Evolutionary conservation across 2,888 invertebrate species (phyloP), one percentile per base, ranked within the genome.

Genomic region (Eupithecia dodoneata): DNA sequence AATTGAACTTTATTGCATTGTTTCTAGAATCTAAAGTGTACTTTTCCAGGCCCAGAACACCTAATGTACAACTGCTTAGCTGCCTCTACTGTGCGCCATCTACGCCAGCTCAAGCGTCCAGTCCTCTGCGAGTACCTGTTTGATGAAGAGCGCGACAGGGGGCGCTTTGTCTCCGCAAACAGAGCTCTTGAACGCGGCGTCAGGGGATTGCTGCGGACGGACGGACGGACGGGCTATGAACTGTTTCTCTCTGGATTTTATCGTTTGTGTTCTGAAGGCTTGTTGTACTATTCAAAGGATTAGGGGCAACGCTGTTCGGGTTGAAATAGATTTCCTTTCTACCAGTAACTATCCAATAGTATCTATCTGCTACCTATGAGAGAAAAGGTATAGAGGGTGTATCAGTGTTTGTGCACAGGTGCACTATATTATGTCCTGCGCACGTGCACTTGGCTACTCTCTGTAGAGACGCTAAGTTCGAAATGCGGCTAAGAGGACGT

Each of bases 111-210:
- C 30, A 10, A 55, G n/a, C 55, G 12, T 30, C 63, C 30, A 4
- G 30, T 59, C 30, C 59, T 1, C 30, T 59, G 18, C 9, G 55
- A 18, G n/a, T 59, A 1, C 4, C 63, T 63, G 30, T 10, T 30
- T 10, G 63, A 63, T 63, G 30, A 63, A 63, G 18, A 30, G 63
- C 30, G 18, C 63, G 63, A 63, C 4, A 30, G 30, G 55, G 55
- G 9, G 63, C 30, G 63, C 63, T 63, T 63, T 63, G 63, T 63
- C 63, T 63, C 63, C 63, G 63, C 63, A 30, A 63, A 63, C 63
- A 63, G 10, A 30, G 30, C 18, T 63, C 63, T 30, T 4, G 30
- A 59, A 10, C 63, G 9, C 47, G 15, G 5, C 63, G 18, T 18
- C 59, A 1, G 63, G 30, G 63, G 63, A 30, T 3, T 4, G 10